Evolutionary conservation across 2,797 vertebrate species (phyloP).

Genomic region (Micrastur ruficollis): DNA sequence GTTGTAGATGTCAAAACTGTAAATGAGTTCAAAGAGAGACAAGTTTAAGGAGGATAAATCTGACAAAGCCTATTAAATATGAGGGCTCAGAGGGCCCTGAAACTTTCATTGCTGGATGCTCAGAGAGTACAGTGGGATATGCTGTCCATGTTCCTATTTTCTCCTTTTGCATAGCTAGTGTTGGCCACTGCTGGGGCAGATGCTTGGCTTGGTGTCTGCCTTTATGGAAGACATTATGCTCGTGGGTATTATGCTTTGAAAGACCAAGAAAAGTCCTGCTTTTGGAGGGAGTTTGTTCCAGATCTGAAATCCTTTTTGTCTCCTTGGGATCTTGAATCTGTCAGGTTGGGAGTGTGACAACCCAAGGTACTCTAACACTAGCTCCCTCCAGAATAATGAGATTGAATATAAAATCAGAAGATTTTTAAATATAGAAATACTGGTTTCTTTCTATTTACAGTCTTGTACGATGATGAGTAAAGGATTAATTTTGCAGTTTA

Average conservation of each 20-base stretch:
- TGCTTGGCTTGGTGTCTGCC: conserved; percentile 29
- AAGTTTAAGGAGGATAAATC: conserved; percentile 38
- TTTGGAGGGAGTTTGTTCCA: background rate
- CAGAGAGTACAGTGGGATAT: background rate
- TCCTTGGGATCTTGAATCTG: background rate
- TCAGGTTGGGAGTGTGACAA: background rate
- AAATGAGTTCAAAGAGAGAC: conserved; percentile 67
- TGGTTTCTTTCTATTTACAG: background rate
- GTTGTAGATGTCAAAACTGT: conserved; percentile 52
- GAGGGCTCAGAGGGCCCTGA: background rate
- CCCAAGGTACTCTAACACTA: background rate
- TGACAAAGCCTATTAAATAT: conserved; percentile 55
- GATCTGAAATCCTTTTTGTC: background rate
- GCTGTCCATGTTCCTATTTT: conserved; percentile 8
- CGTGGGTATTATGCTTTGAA: background rate
- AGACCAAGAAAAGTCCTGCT: background rate
- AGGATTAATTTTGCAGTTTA: background rate
- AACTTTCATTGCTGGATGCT: conserved; percentile 14
- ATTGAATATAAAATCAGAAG: background rate
- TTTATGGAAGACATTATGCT: background rate
- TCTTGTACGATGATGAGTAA: background rate
- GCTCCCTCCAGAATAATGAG: background rate
- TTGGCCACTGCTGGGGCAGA: background rate
- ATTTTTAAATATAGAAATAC: background rate
- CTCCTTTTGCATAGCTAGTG: background rate